Base-by-base conservation (phyloP, 2,113 vertebrate genomes). In the Fulica atra region DNA sequence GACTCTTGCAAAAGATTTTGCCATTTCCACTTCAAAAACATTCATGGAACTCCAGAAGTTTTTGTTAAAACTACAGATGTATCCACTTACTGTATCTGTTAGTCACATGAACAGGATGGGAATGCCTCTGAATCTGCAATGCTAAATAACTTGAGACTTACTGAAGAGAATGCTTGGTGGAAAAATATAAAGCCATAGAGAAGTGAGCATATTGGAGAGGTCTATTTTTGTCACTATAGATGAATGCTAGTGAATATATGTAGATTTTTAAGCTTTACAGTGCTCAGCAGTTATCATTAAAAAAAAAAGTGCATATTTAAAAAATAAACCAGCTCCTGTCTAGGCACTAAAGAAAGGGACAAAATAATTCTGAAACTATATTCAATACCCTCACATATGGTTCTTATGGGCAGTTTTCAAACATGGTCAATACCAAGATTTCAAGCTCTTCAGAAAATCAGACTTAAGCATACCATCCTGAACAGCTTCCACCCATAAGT, bases 111-210 rank as follows among this genome's bases (percentile, higher is more conserved):
- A 35, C 16, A 80, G 78, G 20, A 65, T 77, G 78, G 89, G 94
- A 91, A 95, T 92, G 69, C 60, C 90, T 92, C 71, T 84, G 64
- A 93, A 94, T 88, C 42, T 83, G 42, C 64, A 88, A 35, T 87
- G 57, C 40, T 94, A 88, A 93, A 89, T 89, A 82, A 53, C 2
- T 1, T 31, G 46, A 77, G 57, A 71, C 44, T 88, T 74, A 53
- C 28, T 81, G 88, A 86, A 86, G 61, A 72, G 56, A 80, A 56
- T n/a, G 36, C 24, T 90, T 68, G 28, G 69, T 93, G 69, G 65
- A 76, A 90, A 88, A 70, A 74, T 69, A 42, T 17, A 59, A 88
- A 93, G 73, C 69, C 25, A 61, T 12, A 71, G 21, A 92, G 54
- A 96, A 88, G 5, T 21, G 16, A 78, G 70, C 57, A 57, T 78